phyloP scores from a whole-genome alignment of 2,888 invertebrate genomes.

The Acanthacorydalis orientalis region DNA sequence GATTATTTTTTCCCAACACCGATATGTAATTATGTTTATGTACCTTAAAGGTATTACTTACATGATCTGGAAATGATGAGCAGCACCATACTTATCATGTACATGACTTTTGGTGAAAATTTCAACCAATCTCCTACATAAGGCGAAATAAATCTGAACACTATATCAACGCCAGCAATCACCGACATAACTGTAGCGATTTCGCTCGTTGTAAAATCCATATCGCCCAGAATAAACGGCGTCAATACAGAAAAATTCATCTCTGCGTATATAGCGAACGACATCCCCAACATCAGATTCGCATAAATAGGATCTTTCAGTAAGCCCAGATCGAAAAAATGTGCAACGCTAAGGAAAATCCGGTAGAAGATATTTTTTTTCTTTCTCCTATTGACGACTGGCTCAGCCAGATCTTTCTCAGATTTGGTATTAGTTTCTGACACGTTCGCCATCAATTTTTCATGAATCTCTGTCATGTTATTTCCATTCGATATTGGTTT shows the following conservation, averaged over 20 bases:
- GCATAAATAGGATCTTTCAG: slow-evolving; percentile 49
- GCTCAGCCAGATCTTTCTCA: slow-evolving; percentile 7
- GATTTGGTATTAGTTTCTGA: neutral
- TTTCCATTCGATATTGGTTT: no score
- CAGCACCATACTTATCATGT: slow-evolving; percentile 38
- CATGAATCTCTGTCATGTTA: no score
- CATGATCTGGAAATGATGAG: slow-evolving; percentile 41
- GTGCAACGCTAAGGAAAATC: slow-evolving; percentile 24
- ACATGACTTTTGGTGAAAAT: slow-evolving; percentile 44
- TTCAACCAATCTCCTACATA: slow-evolving; percentile 47
- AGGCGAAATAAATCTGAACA: slow-evolving; percentile 44
- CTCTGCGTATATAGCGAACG: slow-evolving; percentile 50
- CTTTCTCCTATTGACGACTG: slow-evolving; percentile 14
- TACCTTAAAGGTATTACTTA: slow-evolving; percentile 28
- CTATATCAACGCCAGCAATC: slow-evolving; percentile 33
- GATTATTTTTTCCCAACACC: no score
- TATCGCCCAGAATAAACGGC: slow-evolving; percentile 48
- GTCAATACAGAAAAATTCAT: slow-evolving; percentile 48
- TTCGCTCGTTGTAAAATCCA: slow-evolving; percentile 35
- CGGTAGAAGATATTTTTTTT: slow-evolving; percentile 13
- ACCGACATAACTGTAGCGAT: slow-evolving; percentile 46
- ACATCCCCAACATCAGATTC: slow-evolving; percentile 48
- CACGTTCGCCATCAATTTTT: no score
- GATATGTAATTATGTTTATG: neutral
- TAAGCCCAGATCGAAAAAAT: slow-evolving; percentile 45